Percentiles rank a stretch among this genome's conserved stretches.
phyloP scores from a whole-genome alignment of 2,797 vertebrate species.

The Rhyacichthys aspro region DNA sequence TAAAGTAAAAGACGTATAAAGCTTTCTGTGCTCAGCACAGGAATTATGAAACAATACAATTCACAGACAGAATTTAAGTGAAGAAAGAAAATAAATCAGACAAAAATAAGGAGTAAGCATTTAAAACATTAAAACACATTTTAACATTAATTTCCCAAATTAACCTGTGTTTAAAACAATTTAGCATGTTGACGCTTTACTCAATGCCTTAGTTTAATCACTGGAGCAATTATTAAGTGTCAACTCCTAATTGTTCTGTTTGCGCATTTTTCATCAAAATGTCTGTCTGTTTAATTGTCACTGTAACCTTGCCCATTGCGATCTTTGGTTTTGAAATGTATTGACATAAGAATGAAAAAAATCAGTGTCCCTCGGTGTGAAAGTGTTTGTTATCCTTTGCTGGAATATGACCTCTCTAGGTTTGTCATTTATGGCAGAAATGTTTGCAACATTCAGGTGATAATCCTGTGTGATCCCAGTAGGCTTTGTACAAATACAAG shows the following conservation, averaged over 20 bases:
- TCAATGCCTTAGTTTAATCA: slow-evolving; percentile 18
- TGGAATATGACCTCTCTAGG: slow-evolving; percentile 25
- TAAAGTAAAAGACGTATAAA: no score
- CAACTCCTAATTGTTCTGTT: slow-evolving; percentile 19
- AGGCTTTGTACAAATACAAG: slow-evolving; percentile 36
- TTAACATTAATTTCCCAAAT: background rate
- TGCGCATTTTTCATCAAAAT: slow-evolving; percentile 22
- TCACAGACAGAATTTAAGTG: no score
- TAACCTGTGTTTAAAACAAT: slow-evolving; percentile 12
- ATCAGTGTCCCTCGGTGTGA: slow-evolving; percentile 10
- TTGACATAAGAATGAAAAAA: background rate
- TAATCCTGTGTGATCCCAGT: slow-evolving; percentile 61
- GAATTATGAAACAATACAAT: no score
- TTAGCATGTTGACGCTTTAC: slow-evolving; percentile 12
- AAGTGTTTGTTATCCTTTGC: slow-evolving; percentile 3
- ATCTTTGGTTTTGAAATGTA: background rate
- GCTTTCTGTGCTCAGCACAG: no score
- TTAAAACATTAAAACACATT: background rate
- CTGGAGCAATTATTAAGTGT: slow-evolving; percentile 21
- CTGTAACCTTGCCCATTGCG: slow-evolving; percentile 29
- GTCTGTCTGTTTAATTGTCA: slow-evolving; percentile 31
- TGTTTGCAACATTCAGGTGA: slow-evolving; percentile 48
- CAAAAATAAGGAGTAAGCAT: background rate
- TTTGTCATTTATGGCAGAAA: slow-evolving; percentile 56
- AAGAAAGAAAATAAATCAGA: background rate